Evolutionary conservation across 2,888 invertebrate genomes (phyloP), one percentile per base, ranked within the genome.

Genomic region (Invenusta paracnida): DNA sequence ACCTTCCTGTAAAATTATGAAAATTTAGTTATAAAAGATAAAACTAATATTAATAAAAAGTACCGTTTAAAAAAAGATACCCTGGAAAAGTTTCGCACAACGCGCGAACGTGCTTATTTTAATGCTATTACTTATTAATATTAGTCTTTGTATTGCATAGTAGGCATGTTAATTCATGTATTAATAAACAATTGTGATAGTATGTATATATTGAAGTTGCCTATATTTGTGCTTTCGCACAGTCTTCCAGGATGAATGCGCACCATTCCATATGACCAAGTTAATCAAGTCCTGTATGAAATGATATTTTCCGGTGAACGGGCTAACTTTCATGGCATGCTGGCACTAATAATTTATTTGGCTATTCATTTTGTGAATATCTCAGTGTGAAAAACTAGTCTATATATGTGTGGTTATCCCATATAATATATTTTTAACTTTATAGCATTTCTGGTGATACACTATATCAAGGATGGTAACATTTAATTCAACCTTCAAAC

Each of bases 31-130:
- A 73, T 73, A 23, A 73, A 73, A 73, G 73, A 73, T 73, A 23
- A 73, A 73, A 73, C 73, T 73, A 73, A n/a, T 73, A 73, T 73
- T 23, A 73, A 73, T 73, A 73, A 73, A 73, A 73, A 73, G 25
- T 73, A 73, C 73, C 25, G 27, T 73, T 73, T 73, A 2, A 23
- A 13, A 2, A 73, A 73, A 73, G 27, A 25, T 23, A 73, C 73
- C 73, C 73, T 73, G 27, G 73, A 73, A 73, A 73, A 73, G 73
- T 73, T 73, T 73, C 73, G 11, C 27, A 23, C 73, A 11, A 48
- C 17, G 48, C 17, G 48, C 17, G 48, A 48, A 48, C 48, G 17
- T 48, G 48, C 17, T 11, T 48, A 48, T 48, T 48, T 48, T 48
- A 48, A 48, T 48, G 48, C 48, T 48, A 48, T 48, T 48, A 48